phyloP scores from a whole-genome alignment of 2,797 vertebrate species.

The Pangasius djambal region DNA sequence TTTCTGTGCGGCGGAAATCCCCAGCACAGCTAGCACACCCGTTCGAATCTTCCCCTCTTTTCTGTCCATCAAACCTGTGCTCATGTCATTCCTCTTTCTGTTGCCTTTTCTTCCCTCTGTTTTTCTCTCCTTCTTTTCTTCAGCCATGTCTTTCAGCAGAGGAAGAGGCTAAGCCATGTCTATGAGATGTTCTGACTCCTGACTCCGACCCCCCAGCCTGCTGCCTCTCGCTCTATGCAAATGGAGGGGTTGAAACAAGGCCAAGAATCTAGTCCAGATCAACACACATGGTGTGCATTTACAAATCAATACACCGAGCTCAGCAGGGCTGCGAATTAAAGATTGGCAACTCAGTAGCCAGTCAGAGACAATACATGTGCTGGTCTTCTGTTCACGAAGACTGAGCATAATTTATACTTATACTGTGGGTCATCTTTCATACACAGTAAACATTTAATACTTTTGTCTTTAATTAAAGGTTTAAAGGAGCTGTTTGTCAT shows the following conservation, averaged over 20 bases:
- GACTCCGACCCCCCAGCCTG: background rate
- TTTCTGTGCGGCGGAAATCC: background rate
- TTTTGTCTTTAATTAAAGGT: background rate
- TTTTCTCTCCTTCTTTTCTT: slow-evolving; percentile 6
- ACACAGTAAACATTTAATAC: background rate
- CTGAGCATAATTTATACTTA: background rate
- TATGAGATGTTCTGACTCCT: slow-evolving; percentile 23
- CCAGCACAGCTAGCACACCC: background rate
- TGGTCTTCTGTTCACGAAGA: background rate
- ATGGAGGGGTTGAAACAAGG: slow-evolving; percentile 59
- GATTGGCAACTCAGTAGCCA: slow-evolving; percentile 53
- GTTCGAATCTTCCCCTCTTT: background rate
- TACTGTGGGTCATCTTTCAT: background rate
- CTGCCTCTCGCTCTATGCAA: slow-evolving; percentile 48
- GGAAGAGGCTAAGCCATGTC: slow-evolving; percentile 30
- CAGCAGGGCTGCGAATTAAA: slow-evolving; percentile 60
- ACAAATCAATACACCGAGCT: slow-evolving; percentile 63
- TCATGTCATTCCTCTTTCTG: background rate
- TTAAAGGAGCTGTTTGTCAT: slow-evolving; percentile 5
- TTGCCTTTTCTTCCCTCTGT: slow-evolving; percentile 12
- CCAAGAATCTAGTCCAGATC: slow-evolving; percentile 49
- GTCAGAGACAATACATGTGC: slow-evolving; percentile 18
- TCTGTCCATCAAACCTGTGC: background rate
- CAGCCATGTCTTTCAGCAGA: slow-evolving; percentile 12
- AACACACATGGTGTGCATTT: slow-evolving; percentile 63